Base-by-base conservation (phyloP, 2,113 vertebrate species). In the Cavia porcellus region DNA sequence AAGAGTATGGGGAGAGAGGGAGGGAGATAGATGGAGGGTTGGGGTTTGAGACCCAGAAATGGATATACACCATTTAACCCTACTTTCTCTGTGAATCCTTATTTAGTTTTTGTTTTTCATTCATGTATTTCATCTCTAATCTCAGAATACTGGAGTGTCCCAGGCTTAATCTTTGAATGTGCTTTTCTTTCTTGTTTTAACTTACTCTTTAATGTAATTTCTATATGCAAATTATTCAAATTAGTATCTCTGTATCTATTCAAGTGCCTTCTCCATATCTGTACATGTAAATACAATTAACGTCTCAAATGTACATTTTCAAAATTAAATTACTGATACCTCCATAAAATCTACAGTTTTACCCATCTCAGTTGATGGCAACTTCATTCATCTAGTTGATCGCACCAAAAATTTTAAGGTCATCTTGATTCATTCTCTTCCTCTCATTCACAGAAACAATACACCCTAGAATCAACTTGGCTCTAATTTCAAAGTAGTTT, bases 191-290 rank as follows among this genome's bases (percentile, higher is more conserved):
- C 57, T 55, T 92, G 9, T 35, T 47, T 82, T 4, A 57, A 91
- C 52, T 91, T 83, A 47, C 30, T 83, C 38, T 28, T 68, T 90
- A 62, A 91, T 91, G 24, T 88, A 70, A 83, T 52, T 91, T 91
- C 4, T 75, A 12, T n/a, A 61, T 87, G 38, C 17, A 52, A 19
- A 38, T 59, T 7, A 68, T 62, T 83, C 75, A 92, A 35, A 50
- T 92, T 68, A 55, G 45, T 80, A 57, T 74, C 25, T 57, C 10
- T 83, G 20, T 32, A 42, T 59, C 45, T 59, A 0, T 92, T 30
- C 32, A 70, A 25, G 13, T 57, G 24, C 22, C 32, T 59, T 7
- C 10, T 92, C 25, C 50, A 72, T n/a, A 70, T 81, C 47, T 92
- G 13, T 22, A 64, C 0, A 17, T 64, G 5, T 22, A 83, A 93